phyloP scores from a whole-genome alignment of 2,797 vertebrate genomes.

The Chelidonichthys spinosus region DNA sequence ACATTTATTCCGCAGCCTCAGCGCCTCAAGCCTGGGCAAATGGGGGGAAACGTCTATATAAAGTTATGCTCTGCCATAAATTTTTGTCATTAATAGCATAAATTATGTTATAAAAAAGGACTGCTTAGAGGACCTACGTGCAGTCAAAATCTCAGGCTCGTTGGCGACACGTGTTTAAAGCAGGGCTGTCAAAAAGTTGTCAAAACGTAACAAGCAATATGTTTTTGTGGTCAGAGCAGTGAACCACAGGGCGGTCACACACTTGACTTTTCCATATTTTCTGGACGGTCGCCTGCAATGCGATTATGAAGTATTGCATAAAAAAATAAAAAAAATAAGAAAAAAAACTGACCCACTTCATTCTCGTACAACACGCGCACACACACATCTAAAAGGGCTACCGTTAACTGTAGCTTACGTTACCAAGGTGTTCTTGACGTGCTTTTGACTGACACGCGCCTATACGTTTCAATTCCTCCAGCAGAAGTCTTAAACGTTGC shows the following conservation, averaged over 20 bases:
- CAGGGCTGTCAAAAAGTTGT: constrained; percentile 63
- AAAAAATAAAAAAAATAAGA: constrained; percentile 15
- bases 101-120: constrained; percentile 46
- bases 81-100: constrained; percentile 53
- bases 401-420: constrained; percentile 16
- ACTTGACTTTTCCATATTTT: constrained; percentile 70
- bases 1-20: constrained; percentile 49
- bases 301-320: constrained; percentile 50
- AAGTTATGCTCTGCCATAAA: constrained; percentile 64
- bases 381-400: constrained; percentile 5
- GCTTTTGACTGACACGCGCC: constrained; percentile 41
- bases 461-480: constrained; percentile 33
- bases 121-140: constrained; percentile 29
- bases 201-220: constrained; percentile 65
- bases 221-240: constrained; percentile 66
- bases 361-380: background rate
- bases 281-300: constrained; percentile 52
- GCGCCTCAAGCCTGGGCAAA: constrained; percentile 29
- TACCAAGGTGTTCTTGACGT: constrained; percentile 31
- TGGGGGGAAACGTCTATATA: constrained; percentile 45
- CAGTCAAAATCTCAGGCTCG: constrained; percentile 22
- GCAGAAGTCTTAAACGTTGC: constrained; percentile 53
- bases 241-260: constrained; percentile 67
- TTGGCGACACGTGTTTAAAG: constrained; percentile 54
- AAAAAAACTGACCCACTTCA: constrained; percentile 16